A percentile compares a stretch with the other conserved stretches of the same genome.
phyloP scores from a whole-genome alignment of 2,113 vertebrate species.

The Jacana jacana region DNA sequence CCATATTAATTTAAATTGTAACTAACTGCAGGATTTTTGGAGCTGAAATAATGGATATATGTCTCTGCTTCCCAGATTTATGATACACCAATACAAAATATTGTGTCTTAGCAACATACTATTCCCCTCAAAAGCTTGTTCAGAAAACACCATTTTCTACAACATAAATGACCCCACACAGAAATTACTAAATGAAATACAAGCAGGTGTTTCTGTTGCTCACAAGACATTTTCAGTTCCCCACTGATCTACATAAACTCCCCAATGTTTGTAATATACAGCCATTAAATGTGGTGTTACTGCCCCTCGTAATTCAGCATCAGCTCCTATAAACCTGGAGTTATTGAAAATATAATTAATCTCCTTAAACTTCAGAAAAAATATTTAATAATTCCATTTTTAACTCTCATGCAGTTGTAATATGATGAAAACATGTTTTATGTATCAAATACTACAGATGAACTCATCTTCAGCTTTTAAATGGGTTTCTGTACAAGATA shows the following conservation, averaged over 20 bases:
- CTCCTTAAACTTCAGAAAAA: neutral
- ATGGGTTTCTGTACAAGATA: neutral
- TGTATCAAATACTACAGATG: neutral
- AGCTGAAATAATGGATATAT: neutral
- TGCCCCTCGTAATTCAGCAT: neutral
- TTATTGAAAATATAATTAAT: neutral
- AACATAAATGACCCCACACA: neutral
- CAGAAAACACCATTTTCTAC: neutral
- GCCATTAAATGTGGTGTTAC: neutral
- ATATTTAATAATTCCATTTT: neutral
- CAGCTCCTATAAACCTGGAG: neutral
- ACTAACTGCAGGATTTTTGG: neutral
- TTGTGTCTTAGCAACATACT: accelerated
- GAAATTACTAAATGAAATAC: neutral
- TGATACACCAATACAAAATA: neutral
- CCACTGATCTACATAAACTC: neutral
- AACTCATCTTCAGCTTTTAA: neutral
- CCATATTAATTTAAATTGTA: neutral
- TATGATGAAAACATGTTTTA: neutral
- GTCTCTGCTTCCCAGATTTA: neutral
- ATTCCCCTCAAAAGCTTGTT: neutral
- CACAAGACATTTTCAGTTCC: neutral
- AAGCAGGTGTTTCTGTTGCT: neutral
- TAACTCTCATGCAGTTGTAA: neutral
- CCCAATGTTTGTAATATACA: neutral